These are phyloP conservation scores for Druon quercuslanigerum DNA, from an alignment of 1,140 invertebrate species.

Conservation along the genomic window DNA sequence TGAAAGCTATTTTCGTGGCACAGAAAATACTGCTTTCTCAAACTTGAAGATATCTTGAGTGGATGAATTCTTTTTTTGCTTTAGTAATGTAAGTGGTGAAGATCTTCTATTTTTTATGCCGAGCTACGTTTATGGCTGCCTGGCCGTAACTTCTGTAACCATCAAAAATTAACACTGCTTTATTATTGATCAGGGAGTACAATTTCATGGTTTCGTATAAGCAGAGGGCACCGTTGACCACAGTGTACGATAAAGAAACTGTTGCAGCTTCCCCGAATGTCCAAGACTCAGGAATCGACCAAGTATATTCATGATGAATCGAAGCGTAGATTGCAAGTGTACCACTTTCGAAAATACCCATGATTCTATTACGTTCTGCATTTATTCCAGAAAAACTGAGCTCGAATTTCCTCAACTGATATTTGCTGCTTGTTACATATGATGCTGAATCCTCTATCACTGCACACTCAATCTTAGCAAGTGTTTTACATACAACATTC, in stretches of 20 bases:
- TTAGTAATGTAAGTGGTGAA: constrained; percentile 82
- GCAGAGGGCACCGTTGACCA: constrained; percentile 90
- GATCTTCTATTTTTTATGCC: constrained; percentile 78
- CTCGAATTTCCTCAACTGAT: constrained; percentile 80
- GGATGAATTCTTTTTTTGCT: constrained; percentile 87
- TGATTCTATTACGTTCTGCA: constrained; percentile 77
- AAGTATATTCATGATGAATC: constrained; percentile 87
- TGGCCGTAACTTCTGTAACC: constrained; percentile 83
- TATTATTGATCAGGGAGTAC: constrained; percentile 61
- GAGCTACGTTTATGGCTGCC: constrained; percentile 83
- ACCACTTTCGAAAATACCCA: constrained; percentile 84
- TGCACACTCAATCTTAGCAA: constrained; percentile 76
- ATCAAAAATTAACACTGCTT: constrained; percentile 81
- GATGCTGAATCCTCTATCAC: constrained; percentile 85
- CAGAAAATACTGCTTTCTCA: constrained; percentile 60
- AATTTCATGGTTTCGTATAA: constrained; percentile 79
- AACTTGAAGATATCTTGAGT: constrained; percentile 82
- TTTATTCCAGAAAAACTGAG: constrained; percentile 81
- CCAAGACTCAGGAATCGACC: constrained; percentile 81
- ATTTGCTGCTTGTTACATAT: constrained; percentile 75
- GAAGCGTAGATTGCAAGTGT: constrained; percentile 89
- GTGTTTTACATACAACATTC: not conserved
- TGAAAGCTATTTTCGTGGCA: constrained; percentile 40
- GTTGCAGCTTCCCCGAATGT: constrained; percentile 78
- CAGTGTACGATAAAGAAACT: constrained; percentile 77